Percentiles rank a stretch among this genome's conserved stretches.
phyloP scores from a whole-genome alignment of 2,113 vertebrate species.

The Prionailurus viverrinus region DNA sequence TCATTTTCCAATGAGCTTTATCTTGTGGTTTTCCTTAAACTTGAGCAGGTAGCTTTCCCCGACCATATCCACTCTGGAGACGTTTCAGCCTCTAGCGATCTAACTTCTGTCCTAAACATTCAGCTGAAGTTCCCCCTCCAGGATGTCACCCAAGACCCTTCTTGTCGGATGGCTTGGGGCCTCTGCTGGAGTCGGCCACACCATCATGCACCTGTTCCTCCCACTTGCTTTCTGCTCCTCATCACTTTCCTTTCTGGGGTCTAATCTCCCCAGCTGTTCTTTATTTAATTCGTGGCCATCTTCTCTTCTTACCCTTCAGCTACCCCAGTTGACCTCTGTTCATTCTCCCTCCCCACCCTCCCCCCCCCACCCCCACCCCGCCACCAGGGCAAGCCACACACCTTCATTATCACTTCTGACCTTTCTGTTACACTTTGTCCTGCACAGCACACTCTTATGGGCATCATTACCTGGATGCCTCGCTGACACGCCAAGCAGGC shows the following conservation, averaged over 20 bases:
- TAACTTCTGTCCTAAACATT: background rate
- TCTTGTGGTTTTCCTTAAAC: background rate
- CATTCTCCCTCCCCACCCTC: too few species aligned
- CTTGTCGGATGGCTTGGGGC: background rate
- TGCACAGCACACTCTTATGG: background rate
- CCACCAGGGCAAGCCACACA: background rate
- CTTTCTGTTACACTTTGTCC: background rate
- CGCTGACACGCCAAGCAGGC: background rate
- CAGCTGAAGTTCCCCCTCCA: background rate
- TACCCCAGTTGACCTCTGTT: fast-evolving
- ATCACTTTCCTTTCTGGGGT: background rate
- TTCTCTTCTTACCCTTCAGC: background rate
- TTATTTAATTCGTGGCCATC: background rate
- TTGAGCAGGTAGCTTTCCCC: background rate
- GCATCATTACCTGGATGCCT: background rate
- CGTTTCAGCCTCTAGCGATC: background rate
- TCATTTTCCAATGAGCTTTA: background rate
- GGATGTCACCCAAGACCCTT: background rate
- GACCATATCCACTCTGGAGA: background rate
- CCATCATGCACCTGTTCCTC: too few species aligned
- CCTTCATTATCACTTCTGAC: background rate
- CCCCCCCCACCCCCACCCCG: background rate
- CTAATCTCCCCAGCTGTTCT: background rate
- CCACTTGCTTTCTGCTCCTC: background rate
- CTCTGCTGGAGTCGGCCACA: background rate